Base-by-base conservation (phyloP, 2,797 vertebrate genomes). In the Bucorvus abyssinicus region DNA sequence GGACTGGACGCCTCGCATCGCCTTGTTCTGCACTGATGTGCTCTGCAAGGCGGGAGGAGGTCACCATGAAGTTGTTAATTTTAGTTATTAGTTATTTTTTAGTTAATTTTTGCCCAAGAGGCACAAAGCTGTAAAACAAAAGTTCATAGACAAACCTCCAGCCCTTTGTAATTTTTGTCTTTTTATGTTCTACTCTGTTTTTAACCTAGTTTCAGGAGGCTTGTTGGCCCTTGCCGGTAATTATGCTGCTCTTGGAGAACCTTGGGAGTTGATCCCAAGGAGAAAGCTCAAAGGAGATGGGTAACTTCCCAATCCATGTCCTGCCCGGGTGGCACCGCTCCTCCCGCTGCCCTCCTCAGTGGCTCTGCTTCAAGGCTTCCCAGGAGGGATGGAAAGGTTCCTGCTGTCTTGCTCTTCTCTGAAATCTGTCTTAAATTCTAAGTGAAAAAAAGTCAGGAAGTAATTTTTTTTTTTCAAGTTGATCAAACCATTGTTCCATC, bases 261-360 rank as follows among this genome's bases (percentile, higher is more conserved):
- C 40, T 88, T 27, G 21, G 29, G 14, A 30, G 38, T 38, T 81
- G 24, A 68, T 61, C 22, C 19, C 14, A 42, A 56, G 15, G 14
- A 18, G 75, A 42, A 36, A 69, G 24, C 34, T 82, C 17, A 42
- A 49, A 69, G 22, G 63, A 76, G 34, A 32, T 12, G 2, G 4
- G 2, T 6, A 20, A 27, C 34, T 56, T 49, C 56, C 56, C 5
- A 12, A 30, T 15, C 26, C 10, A 1, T 32, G 40, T 68, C 70
- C 55, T 42, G 18, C 61, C 21, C 1, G 15, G 47, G 38, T 40
- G 19, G 7, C 29, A 23, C 15, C 0, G 1, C 34, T 70, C 10
- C 34, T 75, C 40, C 69, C 0, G 3, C 79, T 63, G 36, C 49
- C 32, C 42, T 21, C 56, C 50, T 7, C 0, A 0, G 56, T 20